Percentiles rank a stretch among this genome's conserved stretches.
phyloP scores from a whole-genome alignment of 2,888 invertebrate species.

The Clostera curtula region DNA sequence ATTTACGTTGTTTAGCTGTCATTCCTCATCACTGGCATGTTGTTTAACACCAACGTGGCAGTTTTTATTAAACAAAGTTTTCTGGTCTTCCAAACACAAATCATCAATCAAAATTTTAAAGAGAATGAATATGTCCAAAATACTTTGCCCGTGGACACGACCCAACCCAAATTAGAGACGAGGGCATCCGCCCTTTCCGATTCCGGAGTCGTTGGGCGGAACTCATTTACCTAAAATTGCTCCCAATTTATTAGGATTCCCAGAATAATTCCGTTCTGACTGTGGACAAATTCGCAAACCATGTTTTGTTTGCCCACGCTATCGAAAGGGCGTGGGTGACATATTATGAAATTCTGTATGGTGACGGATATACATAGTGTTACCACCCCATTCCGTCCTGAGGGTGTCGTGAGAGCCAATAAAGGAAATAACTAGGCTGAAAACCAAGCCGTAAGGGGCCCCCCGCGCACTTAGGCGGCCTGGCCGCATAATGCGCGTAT shows the following conservation, averaged over 20 bases:
- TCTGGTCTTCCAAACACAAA: too few species aligned
- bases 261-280: conserved; percentile 36
- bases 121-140: conserved; percentile 6
- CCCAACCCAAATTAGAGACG: conserved; percentile 41
- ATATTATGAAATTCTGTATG: background rate
- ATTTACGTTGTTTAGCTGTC: too few species aligned
- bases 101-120: background rate
- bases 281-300: conserved; percentile 21
- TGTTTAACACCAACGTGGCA: too few species aligned
- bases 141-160: conserved; percentile 28
- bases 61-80: too few species aligned
- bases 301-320: conserved; percentile 15
- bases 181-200: conserved; percentile 33
- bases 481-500: too few species aligned
- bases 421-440: too few species aligned
- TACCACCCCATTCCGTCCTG: too few species aligned
- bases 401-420: too few species aligned
- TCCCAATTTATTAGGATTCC: conserved; percentile 55
- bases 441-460: too few species aligned
- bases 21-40: too few species aligned
- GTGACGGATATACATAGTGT: background rate
- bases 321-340: conserved; percentile 10
- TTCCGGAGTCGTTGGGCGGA: conserved; percentile 30
- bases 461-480: too few species aligned
- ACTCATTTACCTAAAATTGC: conserved; percentile 56